These are phyloP conservation scores for Drosophila buzzatii DNA, from an alignment of 2,888 invertebrate genomes.

Conservation along the genomic window DNA sequence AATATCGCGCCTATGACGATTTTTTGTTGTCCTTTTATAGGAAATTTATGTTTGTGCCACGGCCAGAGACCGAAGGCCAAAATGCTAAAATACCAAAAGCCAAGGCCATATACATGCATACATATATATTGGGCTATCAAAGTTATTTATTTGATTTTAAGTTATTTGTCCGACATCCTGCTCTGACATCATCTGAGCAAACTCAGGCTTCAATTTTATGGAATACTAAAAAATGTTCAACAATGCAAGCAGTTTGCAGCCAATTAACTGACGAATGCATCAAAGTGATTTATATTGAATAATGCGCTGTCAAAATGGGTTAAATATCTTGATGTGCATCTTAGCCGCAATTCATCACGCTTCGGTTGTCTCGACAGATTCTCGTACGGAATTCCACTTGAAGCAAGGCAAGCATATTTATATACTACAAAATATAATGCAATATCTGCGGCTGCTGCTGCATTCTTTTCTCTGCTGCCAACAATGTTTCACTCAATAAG, in stretches of 20 bases:
- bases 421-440: conserved; percentile 12
- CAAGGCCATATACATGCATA: conserved; percentile 22
- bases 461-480: conserved; percentile 34
- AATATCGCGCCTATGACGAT: conserved; percentile 42
- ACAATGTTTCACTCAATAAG: conserved; percentile 67
- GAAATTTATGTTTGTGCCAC: conserved; percentile 40
- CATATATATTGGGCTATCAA: conserved; percentile 5
- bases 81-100: conserved; percentile 61
- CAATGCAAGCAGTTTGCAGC: not conserved
- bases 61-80: conserved; percentile 34
- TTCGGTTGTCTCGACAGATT: not conserved
- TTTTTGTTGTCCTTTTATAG: conserved; percentile 45
- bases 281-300: not conserved
- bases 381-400: conserved; percentile 8
- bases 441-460: conserved; percentile 22
- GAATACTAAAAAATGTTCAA: not conserved
- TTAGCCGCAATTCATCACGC: not conserved
- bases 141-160: conserved; percentile 61
- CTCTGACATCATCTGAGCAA: conserved; percentile 53
- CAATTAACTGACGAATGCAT: conserved; percentile 3
- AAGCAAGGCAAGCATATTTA: not conserved
- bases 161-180: conserved; percentile 41
- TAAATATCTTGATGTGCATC: not conserved
- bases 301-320: not conserved
- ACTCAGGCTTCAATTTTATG: not conserved